These are phyloP conservation scores for Rhyacophila evoluta DNA, from an alignment of 2,888 invertebrate species.

Conservation along the genomic window DNA sequence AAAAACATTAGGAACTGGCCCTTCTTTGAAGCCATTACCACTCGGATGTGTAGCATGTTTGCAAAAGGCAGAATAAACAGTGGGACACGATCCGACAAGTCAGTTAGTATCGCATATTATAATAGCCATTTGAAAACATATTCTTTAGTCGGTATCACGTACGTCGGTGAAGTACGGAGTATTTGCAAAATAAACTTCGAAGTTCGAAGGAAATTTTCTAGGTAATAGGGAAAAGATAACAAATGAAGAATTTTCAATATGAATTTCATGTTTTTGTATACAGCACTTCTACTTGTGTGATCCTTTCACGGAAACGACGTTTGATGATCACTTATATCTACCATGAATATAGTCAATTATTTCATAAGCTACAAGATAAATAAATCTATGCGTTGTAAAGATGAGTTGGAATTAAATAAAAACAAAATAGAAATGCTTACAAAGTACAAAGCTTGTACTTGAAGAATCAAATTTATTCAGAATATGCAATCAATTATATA, in stretches of 20 bases:
- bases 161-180: neutral
- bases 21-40: too few relatives aligned
- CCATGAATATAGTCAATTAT: too few relatives aligned
- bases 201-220: neutral
- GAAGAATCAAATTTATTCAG: too few relatives aligned
- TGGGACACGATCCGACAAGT: neutral
- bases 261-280: neutral
- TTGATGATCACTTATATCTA: neutral
- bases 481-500: too few relatives aligned
- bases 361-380: too few relatives aligned
- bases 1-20: too few relatives aligned
- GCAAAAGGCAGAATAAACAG: neutral
- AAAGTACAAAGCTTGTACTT: too few relatives aligned
- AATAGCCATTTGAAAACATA: neutral
- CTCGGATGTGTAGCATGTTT: neutral
- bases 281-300: neutral
- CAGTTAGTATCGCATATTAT: neutral
- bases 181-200: neutral
- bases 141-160: neutral
- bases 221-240: slow-evolving; percentile 5
- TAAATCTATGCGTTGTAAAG: too few relatives aligned
- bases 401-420: too few relatives aligned
- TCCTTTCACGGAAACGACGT: neutral
- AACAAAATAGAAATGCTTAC: too few relatives aligned
- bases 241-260: neutral